phyloP scores from a whole-genome alignment of 1,140 invertebrate species.

The Musca vetustissima region DNA sequence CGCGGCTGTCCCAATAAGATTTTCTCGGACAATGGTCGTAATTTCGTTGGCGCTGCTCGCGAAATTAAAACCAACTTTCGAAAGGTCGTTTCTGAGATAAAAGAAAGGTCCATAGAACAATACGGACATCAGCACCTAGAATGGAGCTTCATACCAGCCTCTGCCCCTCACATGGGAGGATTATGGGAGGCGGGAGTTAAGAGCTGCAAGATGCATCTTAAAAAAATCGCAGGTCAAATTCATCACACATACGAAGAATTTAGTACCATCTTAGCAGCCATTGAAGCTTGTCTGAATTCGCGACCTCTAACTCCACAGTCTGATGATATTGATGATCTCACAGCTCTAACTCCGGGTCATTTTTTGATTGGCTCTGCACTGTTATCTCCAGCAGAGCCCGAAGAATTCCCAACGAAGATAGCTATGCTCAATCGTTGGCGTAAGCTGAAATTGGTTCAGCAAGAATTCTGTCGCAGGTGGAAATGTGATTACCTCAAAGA shows the following conservation, averaged over 20 bases:
- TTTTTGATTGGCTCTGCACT: not conserved
- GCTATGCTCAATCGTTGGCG: not conserved
- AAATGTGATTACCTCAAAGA: not conserved
- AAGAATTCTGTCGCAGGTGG: not conserved
- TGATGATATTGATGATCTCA: not conserved
- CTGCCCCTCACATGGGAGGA: slow-evolving; percentile 40
- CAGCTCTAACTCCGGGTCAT: not conserved
- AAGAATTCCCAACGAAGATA: not conserved
- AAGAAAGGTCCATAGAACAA: too few species aligned
- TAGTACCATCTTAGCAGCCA: not conserved
- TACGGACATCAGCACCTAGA: not conserved
- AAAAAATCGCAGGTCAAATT: not conserved
- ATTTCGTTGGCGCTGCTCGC: slow-evolving; percentile 32
- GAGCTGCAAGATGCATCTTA: not conserved
- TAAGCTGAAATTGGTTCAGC: not conserved
- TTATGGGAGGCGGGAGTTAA: slow-evolving; percentile 35
- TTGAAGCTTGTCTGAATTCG: slow-evolving; percentile 34
- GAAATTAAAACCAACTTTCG: too few species aligned
- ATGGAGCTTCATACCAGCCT: not conserved
- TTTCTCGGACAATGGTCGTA: slow-evolving; percentile 34
- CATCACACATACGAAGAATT: slow-evolving; percentile 24
- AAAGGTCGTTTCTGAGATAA: too few species aligned
- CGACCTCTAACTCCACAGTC: slow-evolving; percentile 30
- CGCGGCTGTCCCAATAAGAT: slow-evolving; percentile 27
- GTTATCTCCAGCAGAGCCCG: not conserved